Evolutionary conservation across 2,113 vertebrate genomes (phyloP).

Genomic region (Vidua macroura): DNA sequence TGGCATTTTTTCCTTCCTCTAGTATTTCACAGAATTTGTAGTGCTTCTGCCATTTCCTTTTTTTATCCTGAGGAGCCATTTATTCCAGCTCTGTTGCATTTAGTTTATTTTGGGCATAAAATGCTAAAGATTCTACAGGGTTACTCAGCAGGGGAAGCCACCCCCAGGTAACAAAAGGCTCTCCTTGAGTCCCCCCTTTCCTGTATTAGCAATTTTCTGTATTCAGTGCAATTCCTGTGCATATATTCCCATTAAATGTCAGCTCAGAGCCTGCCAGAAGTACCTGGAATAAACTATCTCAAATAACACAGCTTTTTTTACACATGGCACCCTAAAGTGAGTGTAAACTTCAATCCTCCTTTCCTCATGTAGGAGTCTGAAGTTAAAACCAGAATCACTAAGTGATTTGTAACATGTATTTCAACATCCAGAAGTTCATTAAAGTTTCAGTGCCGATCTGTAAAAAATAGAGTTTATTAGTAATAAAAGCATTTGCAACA

Average conservation of each 20-base stretch:
- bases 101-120: not conserved
- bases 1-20: not conserved
- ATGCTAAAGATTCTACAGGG: not conserved
- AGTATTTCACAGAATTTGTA: not conserved
- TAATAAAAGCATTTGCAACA: not conserved
- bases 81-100: not conserved
- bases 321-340: not conserved
- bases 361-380: not conserved
- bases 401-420: not conserved
- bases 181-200: not conserved
- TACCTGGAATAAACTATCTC: not conserved
- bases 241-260: not conserved
- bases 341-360: not conserved
- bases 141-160: not conserved
- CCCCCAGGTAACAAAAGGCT: not conserved
- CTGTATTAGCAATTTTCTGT: not conserved
- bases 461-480: conserved; percentile 8
- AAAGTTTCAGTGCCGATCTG: conserved; percentile 10
- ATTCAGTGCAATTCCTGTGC: not conserved
- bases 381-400: not conserved
- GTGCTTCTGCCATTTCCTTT: not conserved
- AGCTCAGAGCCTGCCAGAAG: not conserved
- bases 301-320: not conserved
- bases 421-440: not conserved
- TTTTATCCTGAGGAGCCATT: not conserved